Evolutionary conservation across 1,140 invertebrate species (phyloP), one percentile per base, ranked within the genome.

Genomic region (Drosophila pachea): DNA sequence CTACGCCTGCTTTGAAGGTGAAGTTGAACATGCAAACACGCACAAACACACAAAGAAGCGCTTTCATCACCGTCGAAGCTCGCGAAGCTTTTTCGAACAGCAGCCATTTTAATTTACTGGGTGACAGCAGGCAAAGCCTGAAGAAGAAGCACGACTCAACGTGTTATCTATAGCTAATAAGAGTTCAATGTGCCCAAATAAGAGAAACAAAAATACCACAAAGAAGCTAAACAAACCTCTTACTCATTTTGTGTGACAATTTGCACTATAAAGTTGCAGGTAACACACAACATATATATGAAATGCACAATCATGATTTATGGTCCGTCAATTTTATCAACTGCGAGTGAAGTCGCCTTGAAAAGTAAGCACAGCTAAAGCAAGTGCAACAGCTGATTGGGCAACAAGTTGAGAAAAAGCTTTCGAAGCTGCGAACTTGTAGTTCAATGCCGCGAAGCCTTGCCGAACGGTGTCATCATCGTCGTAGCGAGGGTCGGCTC

Each of bases 381-480:
- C 11, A 53, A 64, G 64, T 61, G 77, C 82, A 81, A 86, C 81
- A 86, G 81, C 81, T 86, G 81, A 77, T 86, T 74, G 74, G 82
- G 81, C 81, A 86, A 86, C 81, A 86, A 86, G 81, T 86, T 86
- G 82, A 70, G 81, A 86, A 86, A 86, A 86, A 86, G 81, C 81
- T 86, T 86, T 86, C 81, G 82, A 77, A 77, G 55, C 79, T 79
- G 63, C 58, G 49, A 66, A 74, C 45, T 65, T 48, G 65, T 52
- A 78, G 66, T 86, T 81, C 79, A 84, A 84, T 84, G 79, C 79
- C 79, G 78, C 31, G 45, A 61, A 59, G 53, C 40, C 67, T 63
- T 47, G 66, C 56, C 55, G 62, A 61, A 32, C 31, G 29, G 14
- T 22, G 9, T 52, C 50, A 32, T 49, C 55, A 16, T 48, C 53